Evolutionary conservation across 2,888 invertebrate genomes (phyloP), one percentile per base, ranked within the genome.

Genomic region (Apomyelois bistriatella): DNA sequence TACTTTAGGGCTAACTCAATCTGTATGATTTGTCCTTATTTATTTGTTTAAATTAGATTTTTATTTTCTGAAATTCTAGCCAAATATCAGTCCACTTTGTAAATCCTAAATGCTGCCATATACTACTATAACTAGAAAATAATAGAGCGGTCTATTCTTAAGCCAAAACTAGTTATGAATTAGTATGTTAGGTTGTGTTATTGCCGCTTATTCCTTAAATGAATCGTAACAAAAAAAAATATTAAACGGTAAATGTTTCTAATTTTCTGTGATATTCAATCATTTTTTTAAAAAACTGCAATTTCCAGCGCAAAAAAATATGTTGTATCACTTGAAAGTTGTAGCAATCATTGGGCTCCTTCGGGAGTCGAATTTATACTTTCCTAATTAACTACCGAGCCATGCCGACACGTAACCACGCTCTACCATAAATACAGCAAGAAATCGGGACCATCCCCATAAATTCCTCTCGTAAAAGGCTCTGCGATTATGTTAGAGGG

Each of bases 391-490:
- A 85, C 82, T 77, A 68, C 72, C 74, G 74, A 71, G 79, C 79
- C 72, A 74, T 70, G 70, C 73, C 73, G 78, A 81, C 86, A 84
- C 85, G 84, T 85, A 83, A 82, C 82, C 82, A 82, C 83, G 82
- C 76, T 83, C 79, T 64, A 70, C 81, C 82, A 85, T 88, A 90
- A 90, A 89, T 87, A 89, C 81, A 81, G 78, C 80, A 86, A 88
- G 87, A 84, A 90, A 89, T 89, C 88, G 85, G 84, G 85, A 84
- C 82, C 85, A 87, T 89, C 88, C 83, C 80, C 85, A 90, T 90
- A 89, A 90, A 89, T 89, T 89, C 87, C 83, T 85, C 88, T 90
- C 90, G 88, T 90, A 90, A 90, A 90, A 90, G 89, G 89, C 85
- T 87, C 85, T 72, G 81, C 89, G 89, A 90, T 89, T 89, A 90